These are phyloP conservation scores for Psilopsiagon aymara DNA, from an alignment of 2,113 vertebrate genomes.

Conservation along the genomic window DNA sequence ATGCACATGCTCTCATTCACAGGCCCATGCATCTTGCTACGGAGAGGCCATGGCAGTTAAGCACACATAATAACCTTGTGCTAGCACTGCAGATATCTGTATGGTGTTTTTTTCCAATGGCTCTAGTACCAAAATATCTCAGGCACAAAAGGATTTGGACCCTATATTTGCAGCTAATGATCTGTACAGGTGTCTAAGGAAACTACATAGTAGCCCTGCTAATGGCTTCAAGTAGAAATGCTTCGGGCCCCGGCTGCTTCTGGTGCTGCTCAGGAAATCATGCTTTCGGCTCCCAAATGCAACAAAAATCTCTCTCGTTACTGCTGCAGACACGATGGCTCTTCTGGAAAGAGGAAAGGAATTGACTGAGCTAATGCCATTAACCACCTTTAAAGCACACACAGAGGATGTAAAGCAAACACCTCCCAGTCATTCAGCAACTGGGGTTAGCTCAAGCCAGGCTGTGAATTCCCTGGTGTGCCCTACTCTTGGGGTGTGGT, in stretches of 20 bases:
- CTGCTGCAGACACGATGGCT: not conserved
- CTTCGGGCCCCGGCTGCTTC: not conserved
- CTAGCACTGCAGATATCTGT: not conserved
- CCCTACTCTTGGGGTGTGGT: fast-evolving
- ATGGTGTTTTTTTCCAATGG: not conserved
- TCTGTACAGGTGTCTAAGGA: not conserved
- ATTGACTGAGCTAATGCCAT: conserved; percentile 7
- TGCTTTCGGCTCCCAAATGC: not conserved
- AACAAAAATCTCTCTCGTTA: not conserved
- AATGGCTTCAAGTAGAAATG: conserved; percentile 7
- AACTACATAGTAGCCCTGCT: not conserved
- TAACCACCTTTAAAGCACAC: not conserved
- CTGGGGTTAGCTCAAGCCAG: not conserved
- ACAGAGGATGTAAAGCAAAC: not conserved
- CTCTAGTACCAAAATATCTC: conserved; percentile 8
- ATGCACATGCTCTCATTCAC: not conserved
- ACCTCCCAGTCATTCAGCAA: not conserved
- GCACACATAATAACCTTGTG: not conserved
- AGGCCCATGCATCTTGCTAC: not conserved
- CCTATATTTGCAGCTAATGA: not conserved
- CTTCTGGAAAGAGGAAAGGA: conserved; percentile 17
- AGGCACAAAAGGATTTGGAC: not conserved
- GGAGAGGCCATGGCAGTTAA: not conserved
- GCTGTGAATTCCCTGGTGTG: fast-evolving
- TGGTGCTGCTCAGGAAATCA: not conserved